These are phyloP conservation scores for Clarias magur DNA, from an alignment of 2,113 vertebrate species.

Conservation along the genomic window DNA sequence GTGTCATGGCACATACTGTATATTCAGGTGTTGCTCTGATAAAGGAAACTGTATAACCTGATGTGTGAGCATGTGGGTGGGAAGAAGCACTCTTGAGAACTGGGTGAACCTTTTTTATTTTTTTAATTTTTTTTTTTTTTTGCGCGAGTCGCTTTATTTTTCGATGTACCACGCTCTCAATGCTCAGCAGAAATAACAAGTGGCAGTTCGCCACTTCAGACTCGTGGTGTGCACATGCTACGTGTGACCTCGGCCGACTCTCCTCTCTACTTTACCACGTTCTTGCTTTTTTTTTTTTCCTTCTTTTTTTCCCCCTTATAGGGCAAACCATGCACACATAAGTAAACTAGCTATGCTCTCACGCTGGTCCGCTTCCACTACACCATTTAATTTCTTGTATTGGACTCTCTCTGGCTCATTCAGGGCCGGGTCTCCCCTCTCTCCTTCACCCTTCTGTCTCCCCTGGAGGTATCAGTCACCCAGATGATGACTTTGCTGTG, in stretches of 20 bases:
- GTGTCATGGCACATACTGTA: neutral
- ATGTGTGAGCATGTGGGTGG: neutral
- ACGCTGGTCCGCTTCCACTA: neutral
- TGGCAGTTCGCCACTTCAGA: too few species aligned
- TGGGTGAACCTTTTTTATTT: too few species aligned
- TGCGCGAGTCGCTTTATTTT: too few species aligned
- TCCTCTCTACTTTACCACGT: neutral
- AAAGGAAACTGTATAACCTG: neutral
- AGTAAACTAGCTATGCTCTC: neutral
- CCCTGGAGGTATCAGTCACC: slow-evolving; percentile 52
- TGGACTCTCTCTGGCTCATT: neutral
- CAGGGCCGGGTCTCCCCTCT: slow-evolving; percentile 41
- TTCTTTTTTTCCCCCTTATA: neutral
- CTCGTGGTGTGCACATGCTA: neutral
- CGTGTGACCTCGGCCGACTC: neutral
- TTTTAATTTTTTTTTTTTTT: too few species aligned
- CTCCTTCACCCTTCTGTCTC: slow-evolving; percentile 16
- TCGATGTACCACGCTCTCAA: too few species aligned
- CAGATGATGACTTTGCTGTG: slow-evolving; percentile 62
- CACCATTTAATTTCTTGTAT: neutral
- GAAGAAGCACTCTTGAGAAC: neutral
- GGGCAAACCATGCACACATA: neutral
- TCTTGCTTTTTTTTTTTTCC: neutral
- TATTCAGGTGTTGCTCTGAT: neutral
- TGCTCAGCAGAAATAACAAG: too few species aligned